A percentile compares a stretch with the other conserved stretches of the same genome.
These are phyloP conservation scores for Apocheima hispidaria DNA, from an alignment of 2,888 invertebrate species.

Conservation along the genomic window DNA sequence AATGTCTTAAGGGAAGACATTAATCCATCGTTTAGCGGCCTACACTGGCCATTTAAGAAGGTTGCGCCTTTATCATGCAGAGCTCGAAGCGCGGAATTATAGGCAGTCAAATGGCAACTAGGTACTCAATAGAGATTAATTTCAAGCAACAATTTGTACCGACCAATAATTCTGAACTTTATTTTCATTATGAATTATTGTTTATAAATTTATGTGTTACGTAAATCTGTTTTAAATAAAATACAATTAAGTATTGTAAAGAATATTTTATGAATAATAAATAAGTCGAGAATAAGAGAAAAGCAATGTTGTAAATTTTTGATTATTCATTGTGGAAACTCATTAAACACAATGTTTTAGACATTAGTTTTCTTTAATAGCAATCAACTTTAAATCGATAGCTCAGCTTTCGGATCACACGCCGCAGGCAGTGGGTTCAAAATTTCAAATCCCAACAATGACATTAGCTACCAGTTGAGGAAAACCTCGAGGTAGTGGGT, in stretches of 20 bases:
- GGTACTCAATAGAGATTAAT: no score
- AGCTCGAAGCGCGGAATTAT: no score
- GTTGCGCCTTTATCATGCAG: no score
- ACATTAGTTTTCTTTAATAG: slow-evolving; percentile 9
- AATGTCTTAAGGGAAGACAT: no score
- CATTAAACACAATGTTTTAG: slow-evolving; percentile 20
- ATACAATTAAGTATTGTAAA: slow-evolving; percentile 19
- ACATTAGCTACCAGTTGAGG: no score
- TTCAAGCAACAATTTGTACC: not conserved
- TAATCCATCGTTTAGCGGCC: no score
- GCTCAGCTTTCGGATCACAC: not conserved
- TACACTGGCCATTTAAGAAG: no score
- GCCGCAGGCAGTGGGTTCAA: no score
- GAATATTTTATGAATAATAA: slow-evolving; percentile 13
- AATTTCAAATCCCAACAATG: no score
- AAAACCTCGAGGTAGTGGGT: no score
- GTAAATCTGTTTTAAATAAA: slow-evolving; percentile 1
- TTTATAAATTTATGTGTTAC: not conserved
- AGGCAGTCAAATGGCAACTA: no score
- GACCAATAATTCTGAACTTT: slow-evolving; percentile 4
- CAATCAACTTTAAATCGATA: not conserved
- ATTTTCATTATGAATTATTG: not conserved
- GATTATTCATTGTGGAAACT: slow-evolving; percentile 26
- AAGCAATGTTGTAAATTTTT: slow-evolving; percentile 38
- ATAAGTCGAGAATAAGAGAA: slow-evolving; percentile 10